Conservation (phyloP, 2,888 invertebrate genomes). For the Athalia circularis region DNA sequence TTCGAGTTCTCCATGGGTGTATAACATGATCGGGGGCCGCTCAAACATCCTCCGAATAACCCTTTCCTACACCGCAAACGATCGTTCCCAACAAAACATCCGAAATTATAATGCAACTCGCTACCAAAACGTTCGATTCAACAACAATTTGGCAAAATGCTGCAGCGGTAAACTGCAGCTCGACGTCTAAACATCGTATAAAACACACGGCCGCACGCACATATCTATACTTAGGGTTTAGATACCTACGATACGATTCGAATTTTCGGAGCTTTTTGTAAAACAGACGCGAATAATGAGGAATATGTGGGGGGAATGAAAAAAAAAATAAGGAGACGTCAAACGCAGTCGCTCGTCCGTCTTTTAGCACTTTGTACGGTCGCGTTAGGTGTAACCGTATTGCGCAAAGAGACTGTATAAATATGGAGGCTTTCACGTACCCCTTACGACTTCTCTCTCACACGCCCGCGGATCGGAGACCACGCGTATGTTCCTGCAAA, state of each 20-base stretch:
- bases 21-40: no score
- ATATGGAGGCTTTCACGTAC: slow-evolving; percentile 72
- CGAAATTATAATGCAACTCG: no score
- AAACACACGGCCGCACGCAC: not conserved
- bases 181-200: no score
- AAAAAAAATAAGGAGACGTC: not conserved
- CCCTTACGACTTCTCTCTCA: slow-evolving; percentile 50
- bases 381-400: slow-evolving; percentile 56
- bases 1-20: not conserved
- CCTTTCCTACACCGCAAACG: not conserved
- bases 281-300: no score
- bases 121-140: no score
- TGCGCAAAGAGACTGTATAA: slow-evolving; percentile 67
- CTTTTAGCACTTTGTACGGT: not conserved
- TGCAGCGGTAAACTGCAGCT: no score
- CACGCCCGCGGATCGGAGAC: not conserved
- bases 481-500: no score
- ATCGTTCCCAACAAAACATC: no score
- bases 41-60: not conserved
- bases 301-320: not conserved
- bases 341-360: slow-evolving; percentile 13
- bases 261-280: not conserved
- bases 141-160: no score
- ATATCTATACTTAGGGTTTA: no score
- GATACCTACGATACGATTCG: no score